Evolutionary conservation across 2,888 invertebrate species (phyloP).

Genomic region (Dasysyrphus tricinctus): DNA sequence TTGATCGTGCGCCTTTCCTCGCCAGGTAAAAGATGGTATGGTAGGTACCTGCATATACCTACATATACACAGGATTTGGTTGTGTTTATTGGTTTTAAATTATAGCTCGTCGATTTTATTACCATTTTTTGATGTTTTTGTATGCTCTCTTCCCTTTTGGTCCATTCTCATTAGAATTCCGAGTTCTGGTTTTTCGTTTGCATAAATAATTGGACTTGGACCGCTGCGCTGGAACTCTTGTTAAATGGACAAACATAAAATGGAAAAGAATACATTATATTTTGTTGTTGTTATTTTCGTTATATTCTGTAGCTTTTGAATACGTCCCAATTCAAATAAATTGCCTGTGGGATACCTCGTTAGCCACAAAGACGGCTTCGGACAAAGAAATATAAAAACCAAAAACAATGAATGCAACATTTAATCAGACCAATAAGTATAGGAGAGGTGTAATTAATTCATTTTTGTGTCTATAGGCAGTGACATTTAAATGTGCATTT

Average conservation of each 20-base stretch:
- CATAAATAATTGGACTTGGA: constrained; percentile 71
- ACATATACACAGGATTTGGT: constrained; percentile 36
- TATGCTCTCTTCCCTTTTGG: constrained; percentile 30
- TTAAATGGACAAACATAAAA: constrained; percentile 71
- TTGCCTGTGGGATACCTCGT: constrained; percentile 58
- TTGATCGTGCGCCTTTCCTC: constrained; percentile 25
- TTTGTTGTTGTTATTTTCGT: constrained; percentile 6
- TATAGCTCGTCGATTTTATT: constrained; percentile 68
- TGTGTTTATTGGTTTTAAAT: constrained; percentile 75
- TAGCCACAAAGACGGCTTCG: constrained; percentile 43
- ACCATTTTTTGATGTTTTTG: constrained; percentile 50
- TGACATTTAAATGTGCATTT: constrained; percentile 15
- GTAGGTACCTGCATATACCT: neutral
- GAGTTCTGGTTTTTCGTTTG: constrained; percentile 69
- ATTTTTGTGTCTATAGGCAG: constrained; percentile 4
- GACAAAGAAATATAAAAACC: constrained; percentile 33
- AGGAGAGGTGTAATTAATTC: constrained; percentile 17
- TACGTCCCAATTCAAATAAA: constrained; percentile 35
- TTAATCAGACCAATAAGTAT: constrained; percentile 26
- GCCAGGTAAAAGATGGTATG: constrained; percentile 2
- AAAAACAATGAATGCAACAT: constrained; percentile 17
- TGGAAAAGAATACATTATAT: constrained; percentile 62
- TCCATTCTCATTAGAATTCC: constrained; percentile 71
- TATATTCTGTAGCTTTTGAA: constrained; percentile 26
- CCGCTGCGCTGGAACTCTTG: constrained; percentile 54